Evolutionary conservation across 1,140 invertebrate species (phyloP).

Genomic region (Drosophila arawakana): DNA sequence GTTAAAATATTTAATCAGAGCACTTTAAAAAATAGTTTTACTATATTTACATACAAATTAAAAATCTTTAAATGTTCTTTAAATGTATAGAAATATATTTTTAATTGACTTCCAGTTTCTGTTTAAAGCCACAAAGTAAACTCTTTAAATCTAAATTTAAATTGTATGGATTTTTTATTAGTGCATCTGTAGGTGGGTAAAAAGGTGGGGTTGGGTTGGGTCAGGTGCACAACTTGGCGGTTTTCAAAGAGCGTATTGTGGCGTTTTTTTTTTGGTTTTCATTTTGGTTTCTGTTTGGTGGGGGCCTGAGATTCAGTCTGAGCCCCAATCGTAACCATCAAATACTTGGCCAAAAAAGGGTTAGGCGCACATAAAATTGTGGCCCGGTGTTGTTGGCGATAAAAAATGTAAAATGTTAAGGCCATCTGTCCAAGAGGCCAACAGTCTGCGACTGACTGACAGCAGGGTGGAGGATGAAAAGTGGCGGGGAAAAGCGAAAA

Average conservation of each 20-base stretch:
- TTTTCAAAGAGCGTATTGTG: constrained; percentile 72
- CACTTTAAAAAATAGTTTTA: no score
- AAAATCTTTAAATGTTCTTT: no score
- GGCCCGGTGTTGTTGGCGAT: constrained; percentile 59
- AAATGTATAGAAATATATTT: no score
- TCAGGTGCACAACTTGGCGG: neutral
- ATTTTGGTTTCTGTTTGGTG: neutral
- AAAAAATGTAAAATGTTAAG: constrained; percentile 77
- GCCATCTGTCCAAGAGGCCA: constrained; percentile 39
- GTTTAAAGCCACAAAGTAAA: no score
- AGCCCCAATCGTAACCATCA: neutral
- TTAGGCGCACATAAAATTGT: constrained; percentile 52
- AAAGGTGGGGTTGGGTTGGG: neutral
- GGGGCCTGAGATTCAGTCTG: neutral
- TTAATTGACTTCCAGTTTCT: no score
- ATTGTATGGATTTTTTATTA: no score
- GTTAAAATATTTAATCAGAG: no score
- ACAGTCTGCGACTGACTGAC: constrained; percentile 8
- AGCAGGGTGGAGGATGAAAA: neutral
- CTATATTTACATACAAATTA: no score
- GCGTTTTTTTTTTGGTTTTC: constrained; percentile 51
- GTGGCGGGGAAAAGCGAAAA: neutral
- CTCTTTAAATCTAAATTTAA: no score
- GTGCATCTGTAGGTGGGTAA: no score
- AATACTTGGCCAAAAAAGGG: constrained; percentile 50